Conservation (phyloP, 2,113 vertebrate genomes). For the Origma solitaria region DNA sequence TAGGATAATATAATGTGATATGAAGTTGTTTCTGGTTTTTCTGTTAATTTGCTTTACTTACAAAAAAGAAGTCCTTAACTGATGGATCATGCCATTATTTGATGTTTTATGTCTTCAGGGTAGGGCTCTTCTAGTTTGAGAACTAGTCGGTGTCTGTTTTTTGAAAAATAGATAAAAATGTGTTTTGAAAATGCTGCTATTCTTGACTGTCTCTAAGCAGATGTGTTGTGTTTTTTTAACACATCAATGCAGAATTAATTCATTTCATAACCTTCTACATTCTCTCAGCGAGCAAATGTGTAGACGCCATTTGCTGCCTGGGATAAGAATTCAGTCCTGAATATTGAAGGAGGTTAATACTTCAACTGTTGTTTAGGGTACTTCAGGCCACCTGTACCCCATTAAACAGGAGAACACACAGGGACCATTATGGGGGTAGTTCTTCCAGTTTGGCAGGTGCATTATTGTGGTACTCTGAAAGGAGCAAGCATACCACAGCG, state of each 20-base stretch:
- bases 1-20: neutral
- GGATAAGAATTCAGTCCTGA: neutral
- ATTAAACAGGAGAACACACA: neutral
- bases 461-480: rapidly evolving
- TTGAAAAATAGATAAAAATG: neutral
- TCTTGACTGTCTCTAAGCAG: neutral
- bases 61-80: neutral
- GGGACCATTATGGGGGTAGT: neutral
- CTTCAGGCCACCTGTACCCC: neutral
- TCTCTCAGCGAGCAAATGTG: neutral
- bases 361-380: neutral
- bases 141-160: neutral
- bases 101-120: neutral
- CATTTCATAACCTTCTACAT: neutral
- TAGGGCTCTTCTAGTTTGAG: neutral
- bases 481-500: neutral
- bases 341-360: neutral
- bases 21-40: neutral
- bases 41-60: neutral
- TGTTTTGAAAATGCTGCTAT: neutral
- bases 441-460: neutral
- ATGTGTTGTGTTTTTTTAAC: neutral
- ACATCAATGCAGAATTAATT: neutral
- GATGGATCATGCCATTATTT: neutral
- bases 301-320: neutral